These are phyloP conservation scores for Rhodeus uyekii DNA, from an alignment of 2,797 vertebrate genomes.

Conservation along the genomic window DNA sequence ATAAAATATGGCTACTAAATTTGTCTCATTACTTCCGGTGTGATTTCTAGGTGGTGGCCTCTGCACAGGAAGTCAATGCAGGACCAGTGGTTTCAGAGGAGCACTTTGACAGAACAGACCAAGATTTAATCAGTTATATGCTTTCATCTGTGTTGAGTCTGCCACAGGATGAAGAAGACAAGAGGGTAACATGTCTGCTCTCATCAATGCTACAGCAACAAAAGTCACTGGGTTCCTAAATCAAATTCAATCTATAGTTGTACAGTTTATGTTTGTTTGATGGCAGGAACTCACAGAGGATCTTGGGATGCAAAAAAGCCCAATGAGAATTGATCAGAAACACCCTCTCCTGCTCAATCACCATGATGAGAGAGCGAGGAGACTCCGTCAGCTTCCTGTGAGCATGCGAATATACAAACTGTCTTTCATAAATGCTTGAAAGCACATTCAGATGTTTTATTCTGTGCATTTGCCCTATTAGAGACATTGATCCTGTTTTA, in stretches of 20 bases:
- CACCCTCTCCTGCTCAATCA: conserved; percentile 80
- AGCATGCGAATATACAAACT: conserved; percentile 28
- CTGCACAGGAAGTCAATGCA: conserved; percentile 38
- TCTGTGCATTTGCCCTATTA: background rate
- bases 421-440: background rate
- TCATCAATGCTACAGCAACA: background rate
- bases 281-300: conserved; percentile 75
- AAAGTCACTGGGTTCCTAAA: background rate
- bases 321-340: conserved; percentile 48
- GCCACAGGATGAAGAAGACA: conserved; percentile 29
- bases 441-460: background rate
- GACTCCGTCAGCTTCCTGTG: conserved; percentile 71
- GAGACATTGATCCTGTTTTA: background rate
- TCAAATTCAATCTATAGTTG: background rate
- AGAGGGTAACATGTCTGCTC: conserved; percentile 28
- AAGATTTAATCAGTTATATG: conserved; percentile 32
- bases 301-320: conserved; percentile 66
- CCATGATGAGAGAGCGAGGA: conserved; percentile 76
- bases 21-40: background rate
- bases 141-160: conserved; percentile 17
- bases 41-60: conserved; percentile 39
- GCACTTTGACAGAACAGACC: background rate
- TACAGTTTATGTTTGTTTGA: conserved; percentile 33
- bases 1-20: background rate
- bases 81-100: background rate